phyloP scores from a whole-genome alignment of 2,797 vertebrate species.

The Malacoctenus gilli region DNA sequence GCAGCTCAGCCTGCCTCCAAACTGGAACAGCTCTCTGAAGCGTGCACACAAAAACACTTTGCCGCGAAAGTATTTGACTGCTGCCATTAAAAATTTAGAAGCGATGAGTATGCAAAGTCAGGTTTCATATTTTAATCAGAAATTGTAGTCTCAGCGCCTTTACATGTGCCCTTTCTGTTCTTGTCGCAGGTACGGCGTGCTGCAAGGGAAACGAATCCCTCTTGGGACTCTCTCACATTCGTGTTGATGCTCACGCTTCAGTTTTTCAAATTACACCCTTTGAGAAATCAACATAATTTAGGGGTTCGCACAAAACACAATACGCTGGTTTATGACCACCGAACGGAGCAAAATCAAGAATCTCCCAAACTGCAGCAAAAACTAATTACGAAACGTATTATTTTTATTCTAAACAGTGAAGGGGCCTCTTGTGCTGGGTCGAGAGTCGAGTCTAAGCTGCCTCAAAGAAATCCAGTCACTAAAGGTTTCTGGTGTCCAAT shows the following conservation, averaged over 20 bases:
- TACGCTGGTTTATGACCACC: neutral
- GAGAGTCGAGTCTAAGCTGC: too few relatives aligned
- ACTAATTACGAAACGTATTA: neutral
- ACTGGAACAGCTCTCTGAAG: neutral
- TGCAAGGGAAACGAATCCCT: neutral
- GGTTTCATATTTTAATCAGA: too few relatives aligned
- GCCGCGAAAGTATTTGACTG: neutral
- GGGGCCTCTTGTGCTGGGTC: neutral
- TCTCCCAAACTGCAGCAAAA: neutral
- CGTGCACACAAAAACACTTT: neutral
- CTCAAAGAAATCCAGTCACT: too few relatives aligned
- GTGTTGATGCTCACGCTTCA: neutral
- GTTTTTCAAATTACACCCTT: neutral
- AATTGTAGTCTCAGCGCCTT: neutral
- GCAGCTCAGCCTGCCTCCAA: too few relatives aligned
- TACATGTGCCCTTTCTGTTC: neutral
- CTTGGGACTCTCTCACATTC: neutral
- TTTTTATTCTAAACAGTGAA: neutral
- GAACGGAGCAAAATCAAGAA: neutral
- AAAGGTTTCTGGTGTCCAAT: too few relatives aligned
- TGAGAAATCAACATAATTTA: slow-evolving; percentile 3
- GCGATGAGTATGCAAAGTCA: neutral
- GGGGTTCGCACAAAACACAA: neutral
- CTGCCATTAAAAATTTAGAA: neutral
- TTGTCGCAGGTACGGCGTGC: neutral